Evolutionary conservation across 2,113 vertebrate genomes (phyloP).

Genomic region (Odocoileus virginianus): DNA sequence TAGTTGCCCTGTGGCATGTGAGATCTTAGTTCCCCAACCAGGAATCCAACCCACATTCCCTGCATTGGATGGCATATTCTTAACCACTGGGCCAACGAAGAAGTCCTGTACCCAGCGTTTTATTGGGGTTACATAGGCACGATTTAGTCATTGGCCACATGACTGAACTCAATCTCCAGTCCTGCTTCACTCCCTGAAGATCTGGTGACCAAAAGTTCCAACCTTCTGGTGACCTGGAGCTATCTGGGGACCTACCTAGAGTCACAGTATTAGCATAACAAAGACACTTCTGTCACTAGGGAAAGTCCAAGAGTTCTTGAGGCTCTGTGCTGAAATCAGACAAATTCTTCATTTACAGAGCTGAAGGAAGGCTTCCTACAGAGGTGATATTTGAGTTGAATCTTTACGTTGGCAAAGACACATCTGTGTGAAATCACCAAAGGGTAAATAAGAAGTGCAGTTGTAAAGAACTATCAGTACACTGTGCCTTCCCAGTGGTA

Average conservation of each 20-base stretch:
- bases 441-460: neutral
- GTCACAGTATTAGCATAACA: neutral
- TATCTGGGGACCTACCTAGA: neutral
- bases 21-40: neutral
- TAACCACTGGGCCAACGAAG: neutral
- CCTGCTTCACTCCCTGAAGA: neutral
- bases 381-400: neutral
- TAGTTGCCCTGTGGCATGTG: neutral
- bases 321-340: neutral
- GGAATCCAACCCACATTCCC: neutral
- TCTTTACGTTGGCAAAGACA: neutral
- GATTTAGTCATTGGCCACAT: neutral
- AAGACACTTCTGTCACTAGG: neutral
- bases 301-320: neutral
- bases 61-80: neutral
- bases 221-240: neutral
- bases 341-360: neutral
- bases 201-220: neutral
- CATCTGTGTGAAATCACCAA: neutral
- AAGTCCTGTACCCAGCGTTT: neutral
- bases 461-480: neutral
- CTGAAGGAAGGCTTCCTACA: neutral
- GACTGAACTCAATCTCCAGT: neutral
- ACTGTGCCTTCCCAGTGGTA: neutral
- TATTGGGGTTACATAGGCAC: neutral